Percentiles rank a stretch among this genome's conserved stretches.
These are phyloP conservation scores for Nudaria mundana DNA, from an alignment of 2,888 invertebrate genomes.

Conservation along the genomic window DNA sequence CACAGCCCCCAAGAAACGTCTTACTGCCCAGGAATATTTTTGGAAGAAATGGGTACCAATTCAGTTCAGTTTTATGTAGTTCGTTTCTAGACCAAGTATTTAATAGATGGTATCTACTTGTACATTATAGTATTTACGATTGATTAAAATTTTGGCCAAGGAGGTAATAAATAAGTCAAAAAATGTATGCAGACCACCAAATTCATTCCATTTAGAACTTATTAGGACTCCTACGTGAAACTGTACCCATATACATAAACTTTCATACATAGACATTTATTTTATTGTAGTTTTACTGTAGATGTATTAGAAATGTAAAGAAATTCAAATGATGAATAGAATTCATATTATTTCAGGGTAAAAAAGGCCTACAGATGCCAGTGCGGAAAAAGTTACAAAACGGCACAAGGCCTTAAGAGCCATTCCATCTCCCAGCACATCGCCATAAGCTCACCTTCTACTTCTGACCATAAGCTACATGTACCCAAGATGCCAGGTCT, in stretches of 20 bases:
- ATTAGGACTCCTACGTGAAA: no score
- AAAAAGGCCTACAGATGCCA: conserved; percentile 91
- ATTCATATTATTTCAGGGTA: conserved; percentile 77
- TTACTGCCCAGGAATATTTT: conserved; percentile 66
- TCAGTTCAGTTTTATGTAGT: conserved; percentile 2
- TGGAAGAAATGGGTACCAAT: conserved; percentile 73
- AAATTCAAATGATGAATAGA: not conserved
- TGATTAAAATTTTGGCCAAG: no score
- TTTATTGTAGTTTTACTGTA: conserved; percentile 5
- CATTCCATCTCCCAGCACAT: conserved; percentile 79
- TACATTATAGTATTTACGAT: not conserved
- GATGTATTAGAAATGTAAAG: not conserved
- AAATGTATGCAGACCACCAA: no score
- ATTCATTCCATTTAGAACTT: no score
- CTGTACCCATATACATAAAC: no score
- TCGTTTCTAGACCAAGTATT: not conserved
- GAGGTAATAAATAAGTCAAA: no score
- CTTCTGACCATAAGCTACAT: conserved; percentile 34
- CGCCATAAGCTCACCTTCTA: conserved; percentile 30
- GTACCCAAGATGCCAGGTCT: conserved; percentile 54
- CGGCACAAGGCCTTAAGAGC: conserved; percentile 88
- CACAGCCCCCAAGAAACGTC: conserved; percentile 59
- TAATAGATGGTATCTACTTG: not conserved
- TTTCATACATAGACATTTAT: no score
- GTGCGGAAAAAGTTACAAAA: conserved; percentile 93